Base-by-base conservation (phyloP, 2,113 vertebrate species). In the Felis chaus region DNA sequence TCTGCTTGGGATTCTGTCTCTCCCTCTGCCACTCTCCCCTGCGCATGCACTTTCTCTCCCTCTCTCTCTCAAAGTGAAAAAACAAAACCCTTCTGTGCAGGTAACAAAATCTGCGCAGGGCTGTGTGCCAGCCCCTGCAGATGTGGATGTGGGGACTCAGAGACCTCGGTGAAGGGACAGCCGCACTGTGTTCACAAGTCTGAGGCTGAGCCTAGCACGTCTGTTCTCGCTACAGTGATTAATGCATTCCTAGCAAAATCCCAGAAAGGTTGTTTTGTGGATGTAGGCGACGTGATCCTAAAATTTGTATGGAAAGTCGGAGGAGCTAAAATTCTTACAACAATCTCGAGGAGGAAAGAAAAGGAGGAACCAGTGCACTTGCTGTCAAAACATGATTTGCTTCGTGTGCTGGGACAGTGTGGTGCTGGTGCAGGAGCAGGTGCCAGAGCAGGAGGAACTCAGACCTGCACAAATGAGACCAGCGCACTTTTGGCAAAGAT, bases 151-250 rank as follows among this genome's bases (percentile, higher is more conserved):
- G 5, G 16, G 69, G 50, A 25, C 16, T 29, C 80, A 93, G 2
- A 63, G 61, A 33, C 33, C 27, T 41, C 7, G 2, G 7, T 14
- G 1, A 31, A 3, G 4, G 8, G 61, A n/a, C 25, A 65, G 41
- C 10, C 16, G 5, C 0, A 0, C 12, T 8, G 16, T 21, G 23
- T 15, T 29, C 11, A 33, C 1, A 19, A 27, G 45, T 50, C 74
- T 0, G 8, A 18, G 74, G 8, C 45, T 19, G 29, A 50, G 29
- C 0, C 8, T 5, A 33, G 76, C 76, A 7, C 4, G 9, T 10
- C 29, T 12, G 76, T 36, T 65, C 23, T 66, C 5, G 27, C 63
- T 39, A 31, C 71, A 15, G 3, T 6, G 25, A 39, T 50, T 8
- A 36, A 48, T 23, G 53, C n/a, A 61, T n/a, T 71, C 79, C 50